These are phyloP conservation scores for Eilema caniola DNA, from an alignment of 2,888 invertebrate genomes.

Conservation along the genomic window DNA sequence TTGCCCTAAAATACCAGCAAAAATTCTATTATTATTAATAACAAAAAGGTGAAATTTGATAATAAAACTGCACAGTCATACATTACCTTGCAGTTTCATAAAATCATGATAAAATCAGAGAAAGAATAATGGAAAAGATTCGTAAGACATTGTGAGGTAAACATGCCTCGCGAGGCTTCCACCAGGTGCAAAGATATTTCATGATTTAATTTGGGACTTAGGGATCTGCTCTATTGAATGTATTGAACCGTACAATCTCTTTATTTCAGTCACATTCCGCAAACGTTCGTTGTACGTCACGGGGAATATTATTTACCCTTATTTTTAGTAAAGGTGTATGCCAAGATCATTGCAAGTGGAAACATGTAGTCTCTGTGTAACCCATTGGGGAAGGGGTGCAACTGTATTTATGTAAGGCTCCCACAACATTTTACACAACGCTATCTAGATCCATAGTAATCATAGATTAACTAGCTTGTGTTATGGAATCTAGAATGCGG, in stretches of 20 bases:
- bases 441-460: too few relatives aligned
- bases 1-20: too few relatives aligned
- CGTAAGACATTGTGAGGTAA: constrained; percentile 67
- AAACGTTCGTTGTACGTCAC: constrained; percentile 62
- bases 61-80: constrained; percentile 41
- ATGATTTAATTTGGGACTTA: constrained; percentile 87
- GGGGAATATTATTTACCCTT: neutral
- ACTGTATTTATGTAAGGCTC: too few relatives aligned
- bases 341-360: neutral
- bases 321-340: constrained; percentile 12
- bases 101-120: constrained; percentile 62
- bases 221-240: constrained; percentile 84
- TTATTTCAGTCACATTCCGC: constrained; percentile 68
- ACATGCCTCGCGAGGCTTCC: constrained; percentile 70
- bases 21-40: too few relatives aligned
- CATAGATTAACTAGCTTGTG: too few relatives aligned
- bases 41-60: constrained; percentile 16
- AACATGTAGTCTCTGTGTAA: neutral
- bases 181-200: constrained; percentile 84
- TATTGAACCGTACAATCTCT: constrained; percentile 83
- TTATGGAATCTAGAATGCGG: too few relatives aligned
- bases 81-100: constrained; percentile 51
- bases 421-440: too few relatives aligned
- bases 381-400: too few relatives aligned
- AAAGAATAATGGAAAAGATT: constrained; percentile 75